phyloP scores from a whole-genome alignment of 2,888 invertebrate species.

The Sesia apiformis region DNA sequence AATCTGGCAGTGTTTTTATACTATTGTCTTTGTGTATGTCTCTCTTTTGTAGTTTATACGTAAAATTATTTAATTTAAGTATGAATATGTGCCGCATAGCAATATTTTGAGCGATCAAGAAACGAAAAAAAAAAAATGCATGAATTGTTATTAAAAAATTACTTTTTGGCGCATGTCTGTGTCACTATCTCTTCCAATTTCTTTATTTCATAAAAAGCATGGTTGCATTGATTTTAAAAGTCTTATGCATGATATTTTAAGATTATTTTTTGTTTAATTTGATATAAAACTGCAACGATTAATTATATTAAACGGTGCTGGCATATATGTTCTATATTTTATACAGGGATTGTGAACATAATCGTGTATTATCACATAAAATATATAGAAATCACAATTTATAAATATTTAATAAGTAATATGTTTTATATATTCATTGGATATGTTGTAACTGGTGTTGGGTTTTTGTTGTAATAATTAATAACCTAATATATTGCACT shows the following conservation, averaged over 20 bases:
- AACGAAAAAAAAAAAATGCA: conserved; percentile 23
- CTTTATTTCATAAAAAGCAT: conserved; percentile 1
- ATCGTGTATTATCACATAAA: too few relatives aligned
- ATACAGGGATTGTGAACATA: too few relatives aligned
- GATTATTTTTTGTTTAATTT: background rate
- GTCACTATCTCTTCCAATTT: conserved; percentile 6
- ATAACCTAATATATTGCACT: too few relatives aligned
- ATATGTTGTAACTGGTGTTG: too few relatives aligned
- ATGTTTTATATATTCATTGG: too few relatives aligned
- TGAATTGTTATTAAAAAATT: conserved; percentile 12
- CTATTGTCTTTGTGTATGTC: too few relatives aligned
- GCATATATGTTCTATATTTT: background rate
- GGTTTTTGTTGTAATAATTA: too few relatives aligned
- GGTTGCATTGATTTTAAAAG: background rate
- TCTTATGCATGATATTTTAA: too few relatives aligned
- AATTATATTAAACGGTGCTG: background rate
- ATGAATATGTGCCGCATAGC: conserved; percentile 27
- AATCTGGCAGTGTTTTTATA: conserved; percentile 16
- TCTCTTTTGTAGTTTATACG: too few relatives aligned
- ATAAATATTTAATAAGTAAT: too few relatives aligned
- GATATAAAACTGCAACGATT: background rate
- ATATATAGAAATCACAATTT: too few relatives aligned
- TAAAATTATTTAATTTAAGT: background rate
- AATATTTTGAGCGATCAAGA: conserved; percentile 63
- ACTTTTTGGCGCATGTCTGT: conserved; percentile 12